Percentiles rank a stretch among this genome's conserved stretches.
Conservation (phyloP, 2,113 vertebrate genomes). For the Sisor rabdophorus region DNA sequence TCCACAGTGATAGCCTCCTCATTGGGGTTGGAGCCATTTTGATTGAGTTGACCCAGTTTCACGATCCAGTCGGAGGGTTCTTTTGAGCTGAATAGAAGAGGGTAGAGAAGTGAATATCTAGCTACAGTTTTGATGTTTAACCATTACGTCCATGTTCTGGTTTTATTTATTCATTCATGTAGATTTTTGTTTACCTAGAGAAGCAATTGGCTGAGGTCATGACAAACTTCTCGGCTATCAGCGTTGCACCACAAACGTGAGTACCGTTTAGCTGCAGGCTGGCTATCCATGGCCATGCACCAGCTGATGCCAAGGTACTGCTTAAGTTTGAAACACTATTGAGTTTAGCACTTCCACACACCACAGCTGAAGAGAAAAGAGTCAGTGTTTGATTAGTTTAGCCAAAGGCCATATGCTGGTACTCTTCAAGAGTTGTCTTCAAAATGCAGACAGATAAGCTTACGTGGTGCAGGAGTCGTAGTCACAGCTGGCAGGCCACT, state of each 20-base stretch:
- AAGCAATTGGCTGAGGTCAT: conserved; percentile 62
- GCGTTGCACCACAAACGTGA: conserved; percentile 70
- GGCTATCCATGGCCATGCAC: conserved; percentile 74
- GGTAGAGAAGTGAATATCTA: not conserved
- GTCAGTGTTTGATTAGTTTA: not conserved
- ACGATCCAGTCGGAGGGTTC: conserved; percentile 48
- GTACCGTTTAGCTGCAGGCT: conserved; percentile 57
- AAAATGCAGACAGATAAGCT: not conserved
- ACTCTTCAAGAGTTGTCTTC: not conserved
- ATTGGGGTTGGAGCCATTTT: conserved; percentile 41
- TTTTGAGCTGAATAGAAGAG: conserved; percentile 31
- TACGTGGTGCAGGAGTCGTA: conserved; percentile 12
- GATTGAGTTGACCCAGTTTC: conserved; percentile 46
- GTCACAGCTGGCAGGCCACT: not conserved
- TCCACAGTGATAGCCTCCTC: conserved; percentile 42
- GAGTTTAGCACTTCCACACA: conserved; percentile 51
- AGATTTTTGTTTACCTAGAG: conserved; percentile 48
- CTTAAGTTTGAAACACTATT: conserved; percentile 39
- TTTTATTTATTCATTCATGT: too few relatives aligned
- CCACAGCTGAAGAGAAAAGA: conserved; percentile 49
- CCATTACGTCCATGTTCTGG: not conserved
- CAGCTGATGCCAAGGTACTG: conserved; percentile 3
- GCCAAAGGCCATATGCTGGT: not conserved
- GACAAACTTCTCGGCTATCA: conserved; percentile 63
- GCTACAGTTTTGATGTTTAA: not conserved